These are phyloP conservation scores for Nycticorax nycticorax DNA, from an alignment of 2,113 vertebrate genomes.

Conservation along the genomic window DNA sequence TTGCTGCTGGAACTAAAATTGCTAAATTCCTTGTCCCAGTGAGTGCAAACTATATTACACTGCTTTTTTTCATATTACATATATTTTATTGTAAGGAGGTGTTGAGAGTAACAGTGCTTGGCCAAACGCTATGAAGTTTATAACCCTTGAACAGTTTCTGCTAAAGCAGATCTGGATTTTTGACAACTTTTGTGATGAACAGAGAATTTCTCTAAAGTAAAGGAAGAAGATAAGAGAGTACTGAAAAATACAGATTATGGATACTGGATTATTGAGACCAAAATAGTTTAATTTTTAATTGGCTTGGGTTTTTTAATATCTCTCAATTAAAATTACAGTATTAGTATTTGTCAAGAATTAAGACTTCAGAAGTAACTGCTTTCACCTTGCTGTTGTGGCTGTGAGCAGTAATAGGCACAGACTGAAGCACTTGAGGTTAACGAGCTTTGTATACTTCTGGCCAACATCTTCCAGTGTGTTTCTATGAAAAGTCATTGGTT, in stretches of 20 bases:
- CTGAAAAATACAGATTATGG: neutral
- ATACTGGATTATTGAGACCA: neutral
- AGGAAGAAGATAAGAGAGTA: neutral
- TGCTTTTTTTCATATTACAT: neutral
- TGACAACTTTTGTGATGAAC: neutral
- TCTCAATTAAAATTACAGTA: neutral
- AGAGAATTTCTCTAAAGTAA: neutral
- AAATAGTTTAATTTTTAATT: neutral
- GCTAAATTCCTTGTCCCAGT: constrained; percentile 82
- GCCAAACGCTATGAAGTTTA: neutral
- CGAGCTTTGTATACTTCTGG: neutral
- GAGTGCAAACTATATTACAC: constrained; percentile 38
- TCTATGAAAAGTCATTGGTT: neutral
- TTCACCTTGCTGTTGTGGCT: neutral
- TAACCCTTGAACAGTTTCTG: neutral
- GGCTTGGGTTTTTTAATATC: neutral
- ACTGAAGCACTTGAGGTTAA: neutral
- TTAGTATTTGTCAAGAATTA: neutral
- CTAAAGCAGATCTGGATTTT: neutral
- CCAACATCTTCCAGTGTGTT: neutral
- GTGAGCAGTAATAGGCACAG: neutral
- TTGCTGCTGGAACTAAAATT: constrained; percentile 87
- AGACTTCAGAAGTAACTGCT: neutral
- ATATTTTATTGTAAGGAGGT: neutral
- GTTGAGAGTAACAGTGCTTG: neutral